Evolutionary conservation across 2,888 invertebrate genomes (phyloP).

Genomic region (Dugesia japonica): DNA sequence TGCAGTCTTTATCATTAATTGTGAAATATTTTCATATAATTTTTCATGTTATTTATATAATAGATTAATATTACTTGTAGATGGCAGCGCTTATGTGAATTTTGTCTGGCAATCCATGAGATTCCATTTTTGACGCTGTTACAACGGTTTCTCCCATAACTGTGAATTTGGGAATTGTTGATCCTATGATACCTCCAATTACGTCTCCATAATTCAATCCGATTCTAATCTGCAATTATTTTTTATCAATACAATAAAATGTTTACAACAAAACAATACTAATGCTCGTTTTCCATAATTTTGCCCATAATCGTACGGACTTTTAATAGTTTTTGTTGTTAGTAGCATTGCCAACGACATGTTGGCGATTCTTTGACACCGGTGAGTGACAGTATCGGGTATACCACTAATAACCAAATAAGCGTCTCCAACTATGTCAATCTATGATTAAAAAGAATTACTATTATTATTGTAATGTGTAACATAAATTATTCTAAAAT

Average conservation of each 20-base stretch:
- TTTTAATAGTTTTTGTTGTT: slow-evolving; percentile 39
- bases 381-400: slow-evolving; percentile 40
- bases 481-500: too few species aligned
- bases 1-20: neutral
- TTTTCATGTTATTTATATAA: neutral
- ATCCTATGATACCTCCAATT: slow-evolving; percentile 27
- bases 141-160: slow-evolving; percentile 28
- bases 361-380: slow-evolving; percentile 42
- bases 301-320: slow-evolving; percentile 37
- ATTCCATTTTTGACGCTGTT: slow-evolving; percentile 28
- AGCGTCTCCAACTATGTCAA: slow-evolving; percentile 43
- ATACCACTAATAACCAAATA: slow-evolving; percentile 44
- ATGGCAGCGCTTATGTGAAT: slow-evolving; percentile 21
- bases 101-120: slow-evolving; percentile 20
- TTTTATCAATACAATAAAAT: neutral
- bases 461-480: too few species aligned
- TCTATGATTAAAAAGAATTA: slow-evolving; percentile 36
- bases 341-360: slow-evolving; percentile 43
- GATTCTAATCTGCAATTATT: slow-evolving; percentile 24
- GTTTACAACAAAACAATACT: neutral
- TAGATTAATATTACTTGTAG: slow-evolving; percentile 20
- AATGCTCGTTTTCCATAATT: neutral
- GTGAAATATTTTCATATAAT: too few species aligned
- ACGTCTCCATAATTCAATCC: slow-evolving; percentile 27
- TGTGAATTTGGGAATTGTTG: slow-evolving; percentile 22